Evolutionary conservation across 2,888 invertebrate genomes (phyloP), one percentile per base, ranked within the genome.

Genomic region (Fabriciana adippe): DNA sequence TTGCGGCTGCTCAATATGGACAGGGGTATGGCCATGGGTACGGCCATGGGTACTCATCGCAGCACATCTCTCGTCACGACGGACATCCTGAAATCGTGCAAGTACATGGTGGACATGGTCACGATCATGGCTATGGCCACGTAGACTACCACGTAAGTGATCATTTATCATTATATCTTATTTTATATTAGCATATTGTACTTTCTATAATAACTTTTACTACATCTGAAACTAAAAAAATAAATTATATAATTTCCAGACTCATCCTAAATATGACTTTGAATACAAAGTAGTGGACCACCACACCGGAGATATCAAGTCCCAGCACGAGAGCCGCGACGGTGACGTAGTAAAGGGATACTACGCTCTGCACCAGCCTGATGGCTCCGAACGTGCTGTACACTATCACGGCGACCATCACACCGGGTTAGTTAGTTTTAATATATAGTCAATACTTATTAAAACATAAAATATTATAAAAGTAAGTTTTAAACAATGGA

Each of bases 391-490:
- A 57, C 90, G 93, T 74, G 88, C 91, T 71, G 93, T 93, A 64
- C 89, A 93, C 68, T 93, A 93, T 85, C 90, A 93, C 69, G 93
- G 93, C 75, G 93, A 93, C 68, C 92, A 92, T 72, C 93, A 93
- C 79, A 67, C 68, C n/a, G 68, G 68, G 68, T 68, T 64, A 18
- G 53, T 18, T 3, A 6, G 15, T n/a, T 55, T 35, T 53, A 55
- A 21, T 26, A 15, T 18, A 6, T 21, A 18, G 6, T 21, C 6
- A 15, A 13, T 5, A 15, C n/a, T 26, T 45, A 41, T 35, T 6
- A 55, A 11, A 1, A n/a, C n/a, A n/a, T n/a, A n/a, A n/a, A n/a
- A n/a, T n/a, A n/a, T n/a, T n/a, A 26, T 26, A 26, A 26, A 0
- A 26, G 26, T 4, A 26, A 4, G 26, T 26, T 26, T 26, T 26